Conservation (phyloP, 2,888 invertebrate species). For the Acanthopleura granulata region DNA sequence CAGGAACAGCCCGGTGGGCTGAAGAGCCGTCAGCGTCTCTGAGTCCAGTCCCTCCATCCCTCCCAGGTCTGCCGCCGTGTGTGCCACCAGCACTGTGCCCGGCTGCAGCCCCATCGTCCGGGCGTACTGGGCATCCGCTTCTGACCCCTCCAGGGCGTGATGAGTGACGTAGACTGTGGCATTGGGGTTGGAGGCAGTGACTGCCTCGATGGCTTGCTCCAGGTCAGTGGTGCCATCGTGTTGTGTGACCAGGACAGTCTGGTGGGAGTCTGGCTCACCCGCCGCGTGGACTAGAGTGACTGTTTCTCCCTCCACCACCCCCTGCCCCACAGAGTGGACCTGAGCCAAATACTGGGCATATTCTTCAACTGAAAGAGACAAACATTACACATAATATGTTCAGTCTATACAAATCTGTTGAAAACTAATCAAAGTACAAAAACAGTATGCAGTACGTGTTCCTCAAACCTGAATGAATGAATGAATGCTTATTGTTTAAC, state of each 20-base stretch:
- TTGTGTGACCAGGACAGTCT: slow-evolving; percentile 38
- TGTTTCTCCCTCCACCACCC: slow-evolving; percentile 26
- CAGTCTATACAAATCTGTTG: background rate
- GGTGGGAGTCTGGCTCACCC: slow-evolving; percentile 20
- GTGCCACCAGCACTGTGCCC: slow-evolving; percentile 20
- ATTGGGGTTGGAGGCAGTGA: slow-evolving; percentile 10
- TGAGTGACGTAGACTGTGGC: slow-evolving; percentile 11
- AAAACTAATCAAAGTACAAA: too few relatives aligned
- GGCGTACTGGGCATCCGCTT: background rate
- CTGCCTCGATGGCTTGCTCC: slow-evolving; percentile 10
- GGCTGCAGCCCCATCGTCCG: background rate
- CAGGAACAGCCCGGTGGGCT: slow-evolving; percentile 22
- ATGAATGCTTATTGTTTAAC: too few relatives aligned
- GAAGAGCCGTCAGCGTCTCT: background rate
- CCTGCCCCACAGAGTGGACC: slow-evolving; percentile 42
- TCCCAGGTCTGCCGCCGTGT: slow-evolving; percentile 5
- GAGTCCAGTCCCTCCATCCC: background rate
- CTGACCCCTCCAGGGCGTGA: background rate
- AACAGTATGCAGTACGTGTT: too few relatives aligned
- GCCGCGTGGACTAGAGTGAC: slow-evolving; percentile 25
- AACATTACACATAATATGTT: background rate
- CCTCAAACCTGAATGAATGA: too few relatives aligned
- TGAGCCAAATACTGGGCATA: slow-evolving; percentile 55
- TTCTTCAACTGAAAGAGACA: slow-evolving; percentile 36
- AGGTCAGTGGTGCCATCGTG: slow-evolving; percentile 43